A percentile compares a stretch with the other conserved stretches of the same genome.
Conservation (phyloP, 2,888 invertebrate species). For the Hermaeophaga mercurialis region DNA sequence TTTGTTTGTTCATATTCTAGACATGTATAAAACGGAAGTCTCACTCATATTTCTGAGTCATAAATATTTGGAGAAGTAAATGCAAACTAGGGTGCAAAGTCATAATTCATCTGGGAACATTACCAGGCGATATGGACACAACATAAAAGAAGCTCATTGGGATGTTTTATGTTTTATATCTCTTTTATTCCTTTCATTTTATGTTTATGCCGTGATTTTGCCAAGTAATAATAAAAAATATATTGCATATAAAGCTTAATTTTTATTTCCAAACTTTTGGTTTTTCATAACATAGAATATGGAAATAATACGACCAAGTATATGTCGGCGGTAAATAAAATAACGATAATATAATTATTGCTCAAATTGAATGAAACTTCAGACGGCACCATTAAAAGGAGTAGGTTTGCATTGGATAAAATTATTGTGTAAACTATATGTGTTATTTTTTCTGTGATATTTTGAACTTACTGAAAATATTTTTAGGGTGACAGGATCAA, state of each 20-base stretch:
- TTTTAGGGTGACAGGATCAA: too few species aligned
- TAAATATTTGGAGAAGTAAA: slow-evolving; percentile 40
- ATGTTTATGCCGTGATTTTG: slow-evolving; percentile 52
- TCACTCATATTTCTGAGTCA: slow-evolving; percentile 15
- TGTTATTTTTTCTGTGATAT: too few species aligned
- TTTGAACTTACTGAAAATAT: too few species aligned
- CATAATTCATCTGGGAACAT: slow-evolving; percentile 31
- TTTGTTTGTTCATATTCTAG: background rate
- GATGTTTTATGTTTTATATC: slow-evolving; percentile 52
- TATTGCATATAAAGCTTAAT: slow-evolving; percentile 51
- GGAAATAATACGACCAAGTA: slow-evolving; percentile 23
- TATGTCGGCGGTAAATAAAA: slow-evolving; percentile 21
- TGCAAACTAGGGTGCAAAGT: slow-evolving; percentile 35
- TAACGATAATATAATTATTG: slow-evolving; percentile 5
- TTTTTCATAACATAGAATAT: slow-evolving; percentile 11
- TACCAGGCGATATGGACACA: slow-evolving; percentile 48
- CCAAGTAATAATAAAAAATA: slow-evolving; percentile 52
- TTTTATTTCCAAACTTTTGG: slow-evolving; percentile 41
- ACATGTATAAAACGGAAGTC: background rate
- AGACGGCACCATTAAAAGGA: background rate
- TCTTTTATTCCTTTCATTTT: slow-evolving; percentile 53
- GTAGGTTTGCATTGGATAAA: too few species aligned
- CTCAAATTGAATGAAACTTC: background rate
- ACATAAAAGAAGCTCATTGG: slow-evolving; percentile 49
- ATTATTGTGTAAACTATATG: too few species aligned